Base-by-base conservation (phyloP, 1,140 invertebrate genomes). In the Ganaspis sp. region DNA sequence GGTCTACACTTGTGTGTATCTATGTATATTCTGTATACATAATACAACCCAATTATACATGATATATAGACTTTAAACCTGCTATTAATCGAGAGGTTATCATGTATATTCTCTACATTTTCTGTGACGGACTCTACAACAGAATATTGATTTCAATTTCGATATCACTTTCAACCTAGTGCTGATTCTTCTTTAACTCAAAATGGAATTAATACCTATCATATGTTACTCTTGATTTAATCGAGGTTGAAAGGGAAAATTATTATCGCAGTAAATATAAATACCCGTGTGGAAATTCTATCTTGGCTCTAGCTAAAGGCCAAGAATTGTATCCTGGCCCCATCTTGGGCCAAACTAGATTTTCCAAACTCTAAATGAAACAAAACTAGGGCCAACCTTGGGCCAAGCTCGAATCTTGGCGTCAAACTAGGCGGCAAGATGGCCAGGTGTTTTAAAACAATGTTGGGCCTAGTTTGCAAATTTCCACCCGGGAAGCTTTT, bases 81-180 rank as follows among this genome's bases (percentile, higher is more conserved):
- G 8, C 1, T 17, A 17, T 17, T 49, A 17, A 49, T n/a, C 45
- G 8, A 19, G 19, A 49, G 45, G 11, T 64, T 23, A 64, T 26
- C n/a, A 12, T 26, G 6, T 23, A 26, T 9, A 29, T 64, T 64
- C 3, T n/a, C 5, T 15, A 4, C 4, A n/a, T 49, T 49, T 49
- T 49, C 45, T n/a, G 4, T 15, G 6, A 5, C 11, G 12, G 12
- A n/a, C 12, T 1, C 4, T 64, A 64, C 21, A 64, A 64, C 21
- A 11, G 45, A 64, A 64, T 64, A 64, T 64, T 64, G 58, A 64
- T 64, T 64, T 64, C 58, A 64, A 34, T 64, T 34, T 26, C 26
- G 23, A 64, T 34, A 64, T 64, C 21, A 26, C 29, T 64, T 64
- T 64, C 58, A n/a, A 4, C 26, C 23, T 15, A 21, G 26, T 34